A percentile compares a stretch with the other conserved stretches of the same genome.
phyloP scores from a whole-genome alignment of 1,140 invertebrate genomes.

The Aphis craccivora region DNA sequence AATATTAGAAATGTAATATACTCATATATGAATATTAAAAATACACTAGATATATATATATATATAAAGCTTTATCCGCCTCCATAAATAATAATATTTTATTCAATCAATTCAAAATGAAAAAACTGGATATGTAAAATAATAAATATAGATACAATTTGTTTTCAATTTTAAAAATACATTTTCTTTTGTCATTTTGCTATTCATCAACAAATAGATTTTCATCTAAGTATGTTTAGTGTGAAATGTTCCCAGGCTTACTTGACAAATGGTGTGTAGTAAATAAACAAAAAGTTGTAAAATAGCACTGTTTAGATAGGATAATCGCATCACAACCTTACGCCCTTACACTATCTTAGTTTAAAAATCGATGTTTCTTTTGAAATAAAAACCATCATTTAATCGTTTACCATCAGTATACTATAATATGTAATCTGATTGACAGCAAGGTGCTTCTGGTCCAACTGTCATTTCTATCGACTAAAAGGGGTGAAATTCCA shows the following conservation, averaged over 20 bases:
- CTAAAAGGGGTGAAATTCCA: not conserved
- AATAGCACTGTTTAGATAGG: not conserved
- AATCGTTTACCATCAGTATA: not conserved
- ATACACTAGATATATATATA: not conserved
- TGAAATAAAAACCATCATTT: not conserved
- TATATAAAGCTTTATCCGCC: not conserved
- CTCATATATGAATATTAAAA: not conserved
- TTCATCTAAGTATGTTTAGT: not conserved
- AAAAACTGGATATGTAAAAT: not conserved
- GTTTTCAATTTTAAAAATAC: no score
- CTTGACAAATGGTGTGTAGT: not conserved
- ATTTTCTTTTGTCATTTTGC: not conserved
- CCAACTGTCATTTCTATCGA: not conserved
- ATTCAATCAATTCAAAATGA: not conserved
- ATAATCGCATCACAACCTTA: not conserved
- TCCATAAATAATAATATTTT: not conserved
- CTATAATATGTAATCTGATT: conserved; percentile 16
- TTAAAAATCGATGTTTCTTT: conserved; percentile 1
- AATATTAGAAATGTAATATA: not conserved
- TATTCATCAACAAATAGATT: not conserved
- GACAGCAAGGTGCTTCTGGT: conserved; percentile 46
- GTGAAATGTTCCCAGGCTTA: not conserved
- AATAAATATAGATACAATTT: not conserved
- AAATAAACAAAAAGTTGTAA: not conserved
- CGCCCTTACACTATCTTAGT: not conserved